phyloP scores from a whole-genome alignment of 2,113 vertebrate genomes.

The Panthera uncia region DNA sequence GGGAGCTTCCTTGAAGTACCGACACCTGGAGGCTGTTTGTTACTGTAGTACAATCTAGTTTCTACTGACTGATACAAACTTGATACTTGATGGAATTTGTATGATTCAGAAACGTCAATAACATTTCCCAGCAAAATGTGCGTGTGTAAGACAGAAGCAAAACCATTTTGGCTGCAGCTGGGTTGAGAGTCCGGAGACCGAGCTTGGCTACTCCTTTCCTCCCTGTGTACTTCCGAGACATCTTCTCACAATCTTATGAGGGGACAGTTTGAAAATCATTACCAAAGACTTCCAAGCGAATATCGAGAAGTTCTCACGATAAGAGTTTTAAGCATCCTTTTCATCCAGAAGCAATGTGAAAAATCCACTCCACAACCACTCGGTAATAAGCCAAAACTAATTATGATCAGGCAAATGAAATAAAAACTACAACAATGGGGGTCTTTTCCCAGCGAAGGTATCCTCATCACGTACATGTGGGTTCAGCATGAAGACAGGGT shows the following conservation, averaged over 20 bases:
- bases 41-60: neutral
- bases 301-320: neutral
- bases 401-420: slow-evolving; percentile 55
- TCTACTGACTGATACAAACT: neutral
- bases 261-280: slow-evolving; percentile 23
- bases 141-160: neutral
- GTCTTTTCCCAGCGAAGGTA: slow-evolving; percentile 51
- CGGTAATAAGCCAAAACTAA: slow-evolving; percentile 64
- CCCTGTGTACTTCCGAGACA: neutral
- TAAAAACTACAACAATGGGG: slow-evolving; percentile 47
- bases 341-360: slow-evolving; percentile 50
- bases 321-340: slow-evolving; percentile 48
- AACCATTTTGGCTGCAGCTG: neutral
- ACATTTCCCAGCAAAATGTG: neutral
- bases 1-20: neutral
- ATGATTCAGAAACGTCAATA: neutral
- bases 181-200: neutral
- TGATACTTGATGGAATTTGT: neutral
- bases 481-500: slow-evolving; percentile 16
- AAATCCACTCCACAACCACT: slow-evolving; percentile 57
- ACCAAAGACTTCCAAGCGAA: neutral
- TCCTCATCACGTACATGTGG: slow-evolving; percentile 29
- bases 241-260: neutral
- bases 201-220: neutral
- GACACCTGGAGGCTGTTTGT: neutral